Percentiles rank a stretch among this genome's conserved stretches.
These are phyloP conservation scores for Cuniculus paca DNA, from an alignment of 2,797 vertebrate species.

Conservation along the genomic window DNA sequence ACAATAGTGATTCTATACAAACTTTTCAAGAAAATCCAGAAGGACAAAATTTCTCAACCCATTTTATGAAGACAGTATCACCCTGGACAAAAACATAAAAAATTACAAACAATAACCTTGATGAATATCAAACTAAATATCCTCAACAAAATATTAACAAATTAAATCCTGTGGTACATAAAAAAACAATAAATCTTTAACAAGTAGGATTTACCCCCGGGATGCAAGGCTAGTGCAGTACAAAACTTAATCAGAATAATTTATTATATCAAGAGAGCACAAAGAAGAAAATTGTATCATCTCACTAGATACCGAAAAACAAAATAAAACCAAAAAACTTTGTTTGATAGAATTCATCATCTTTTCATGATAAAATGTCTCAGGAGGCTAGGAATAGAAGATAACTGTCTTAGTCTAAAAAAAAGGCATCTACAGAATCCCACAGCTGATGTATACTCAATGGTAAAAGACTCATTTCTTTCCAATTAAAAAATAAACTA, in stretches of 20 bases:
- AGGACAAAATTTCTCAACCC: background rate
- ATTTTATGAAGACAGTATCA: background rate
- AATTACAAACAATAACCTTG: background rate
- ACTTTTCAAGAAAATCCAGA: background rate
- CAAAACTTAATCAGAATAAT: conserved; percentile 39
- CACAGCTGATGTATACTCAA: background rate
- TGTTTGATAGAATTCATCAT: background rate
- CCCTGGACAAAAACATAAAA: conserved; percentile 23
- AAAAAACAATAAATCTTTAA: background rate
- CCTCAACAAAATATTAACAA: conserved; percentile 19
- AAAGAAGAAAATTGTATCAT: background rate
- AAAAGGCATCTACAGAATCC: background rate
- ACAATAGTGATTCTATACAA: background rate
- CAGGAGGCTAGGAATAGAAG: background rate
- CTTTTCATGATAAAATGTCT: conserved; percentile 25
- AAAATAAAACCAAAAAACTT: background rate
- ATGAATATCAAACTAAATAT: background rate
- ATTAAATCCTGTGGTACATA: background rate
- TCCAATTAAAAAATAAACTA: background rate
- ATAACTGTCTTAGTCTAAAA: background rate
- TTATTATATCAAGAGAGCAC: background rate
- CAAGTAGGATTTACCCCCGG: background rate
- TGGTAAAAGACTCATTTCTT: conserved; percentile 2
- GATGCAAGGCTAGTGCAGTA: background rate
- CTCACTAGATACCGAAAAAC: background rate